phyloP scores from a whole-genome alignment of 2,797 vertebrate genomes.

The Sebastes taczanowskii region DNA sequence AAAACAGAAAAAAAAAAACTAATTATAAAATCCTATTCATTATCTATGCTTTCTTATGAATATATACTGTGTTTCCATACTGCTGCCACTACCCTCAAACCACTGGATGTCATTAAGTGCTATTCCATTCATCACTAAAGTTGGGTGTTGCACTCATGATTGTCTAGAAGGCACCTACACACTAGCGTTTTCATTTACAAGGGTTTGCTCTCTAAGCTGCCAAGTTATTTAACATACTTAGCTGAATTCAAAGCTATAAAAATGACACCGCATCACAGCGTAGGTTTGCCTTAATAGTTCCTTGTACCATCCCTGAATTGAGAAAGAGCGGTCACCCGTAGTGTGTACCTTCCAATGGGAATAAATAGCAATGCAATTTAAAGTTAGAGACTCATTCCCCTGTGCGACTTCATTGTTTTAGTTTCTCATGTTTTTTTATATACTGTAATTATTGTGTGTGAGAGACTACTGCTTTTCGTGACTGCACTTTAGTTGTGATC shows the following conservation, averaged over 20 bases:
- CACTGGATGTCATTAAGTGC: background rate
- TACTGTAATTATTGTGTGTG: background rate
- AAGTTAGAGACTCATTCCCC: background rate
- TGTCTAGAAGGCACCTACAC: background rate
- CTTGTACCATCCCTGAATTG: background rate
- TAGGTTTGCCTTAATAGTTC: background rate
- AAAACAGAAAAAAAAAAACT: background rate
- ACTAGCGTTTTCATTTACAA: background rate
- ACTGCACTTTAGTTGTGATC: background rate
- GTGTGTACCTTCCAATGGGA: background rate
- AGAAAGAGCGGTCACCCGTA: background rate
- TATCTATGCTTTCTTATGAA: background rate
- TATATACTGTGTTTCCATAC: background rate
- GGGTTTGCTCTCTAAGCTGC: background rate
- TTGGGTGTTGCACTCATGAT: background rate
- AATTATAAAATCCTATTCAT: background rate
- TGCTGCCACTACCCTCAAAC: background rate
- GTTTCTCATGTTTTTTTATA: background rate
- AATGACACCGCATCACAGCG: background rate
- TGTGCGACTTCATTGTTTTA: background rate
- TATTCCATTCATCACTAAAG: background rate
- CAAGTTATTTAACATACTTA: background rate
- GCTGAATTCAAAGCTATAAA: constrained; percentile 6
- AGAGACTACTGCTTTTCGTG: background rate
- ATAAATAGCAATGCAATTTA: background rate